Conservation (phyloP, 2,113 vertebrate species). For the Perccottus glenii region DNA sequence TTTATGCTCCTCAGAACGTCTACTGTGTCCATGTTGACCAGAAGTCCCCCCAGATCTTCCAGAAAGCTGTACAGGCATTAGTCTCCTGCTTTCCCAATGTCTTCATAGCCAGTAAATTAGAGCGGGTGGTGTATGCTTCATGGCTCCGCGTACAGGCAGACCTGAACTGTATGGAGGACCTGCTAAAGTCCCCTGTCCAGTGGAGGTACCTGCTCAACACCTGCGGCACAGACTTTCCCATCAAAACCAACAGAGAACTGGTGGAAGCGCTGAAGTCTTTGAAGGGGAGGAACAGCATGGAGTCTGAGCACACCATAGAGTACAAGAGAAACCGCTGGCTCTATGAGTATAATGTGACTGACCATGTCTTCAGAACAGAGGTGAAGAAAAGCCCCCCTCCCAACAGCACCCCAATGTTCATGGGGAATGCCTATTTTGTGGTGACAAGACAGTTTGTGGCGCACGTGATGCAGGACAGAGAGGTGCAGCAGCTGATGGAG, state of each 20-base stretch:
- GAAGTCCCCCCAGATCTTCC: no score
- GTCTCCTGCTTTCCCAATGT: no score
- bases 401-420: slow-evolving; percentile 81
- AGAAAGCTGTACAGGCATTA: no score
- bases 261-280: slow-evolving; percentile 80
- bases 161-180: slow-evolving; percentile 91
- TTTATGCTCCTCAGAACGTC: slow-evolving; percentile 90
- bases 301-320: slow-evolving; percentile 76
- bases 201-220: slow-evolving; percentile 94
- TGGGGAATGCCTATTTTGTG: slow-evolving; percentile 87
- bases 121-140: slow-evolving; percentile 85
- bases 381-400: slow-evolving; percentile 78
- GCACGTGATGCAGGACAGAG: slow-evolving; percentile 75
- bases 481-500: slow-evolving; percentile 75
- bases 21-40: slow-evolving; percentile 38
- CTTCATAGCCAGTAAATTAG: slow-evolving; percentile 80
- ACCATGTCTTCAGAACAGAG: slow-evolving; percentile 41
- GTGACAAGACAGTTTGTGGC: slow-evolving; percentile 84
- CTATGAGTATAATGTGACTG: slow-evolving; percentile 72
- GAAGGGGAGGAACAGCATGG: slow-evolving; percentile 86
- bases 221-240: slow-evolving; percentile 91
- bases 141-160: slow-evolving; percentile 94
- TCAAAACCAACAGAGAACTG: slow-evolving; percentile 91
- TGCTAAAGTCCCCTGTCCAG: slow-evolving; percentile 74
- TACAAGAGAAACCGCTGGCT: slow-evolving; percentile 81